Evolutionary conservation across 1,140 invertebrate species (phyloP), one percentile per base, ranked within the genome.

Genomic region (Phymastichus coffea): DNA sequence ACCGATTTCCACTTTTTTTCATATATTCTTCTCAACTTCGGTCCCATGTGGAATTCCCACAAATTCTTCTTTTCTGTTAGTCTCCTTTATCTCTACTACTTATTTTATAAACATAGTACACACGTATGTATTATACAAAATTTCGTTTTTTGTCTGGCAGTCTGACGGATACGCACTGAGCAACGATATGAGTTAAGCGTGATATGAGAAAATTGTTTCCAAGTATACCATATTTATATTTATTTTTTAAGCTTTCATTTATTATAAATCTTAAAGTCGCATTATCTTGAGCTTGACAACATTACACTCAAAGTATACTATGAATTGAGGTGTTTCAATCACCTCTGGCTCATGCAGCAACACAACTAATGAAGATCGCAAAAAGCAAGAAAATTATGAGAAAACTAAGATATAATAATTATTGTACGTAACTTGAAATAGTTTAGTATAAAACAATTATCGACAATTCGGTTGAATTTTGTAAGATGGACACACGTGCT

Each of bases 141-240:
- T 52, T 49, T 62, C n/a, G n/a, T 57, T 57, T 64, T 59, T 64
- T 69, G 44, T 64, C 60, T 61, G 52, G 63, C 58, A 63, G 53
- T 46, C 66, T 57, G 61, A 61, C 51, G 47, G 49, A 65, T 65
- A 70, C 57, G 69, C 66, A 43, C 61, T 59, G 57, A 68, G 61
- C 68, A 61, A 71, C 66, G 70, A 72, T 72, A 72, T 69, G 70
- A 72, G 38, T 67, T 63, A 72, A 71, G 70, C 70, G 55, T 70
- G 70, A 72, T 71, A 70, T 72, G 70, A 69, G 22, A 52, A 49
- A 60, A 60, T 54, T 38, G 48, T 44, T 47, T 33, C 48, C 48
- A 54, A 47, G 51, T 54, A 44, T 54, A 60, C 10, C 53, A 48
- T 60, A 6, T 38, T 47, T 60, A 12, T 17, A 28, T 52, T 51